Percentiles rank a stretch among this genome's conserved stretches.
phyloP scores from a whole-genome alignment of 2,113 vertebrate species.

The Malurus alboscapulatus region DNA sequence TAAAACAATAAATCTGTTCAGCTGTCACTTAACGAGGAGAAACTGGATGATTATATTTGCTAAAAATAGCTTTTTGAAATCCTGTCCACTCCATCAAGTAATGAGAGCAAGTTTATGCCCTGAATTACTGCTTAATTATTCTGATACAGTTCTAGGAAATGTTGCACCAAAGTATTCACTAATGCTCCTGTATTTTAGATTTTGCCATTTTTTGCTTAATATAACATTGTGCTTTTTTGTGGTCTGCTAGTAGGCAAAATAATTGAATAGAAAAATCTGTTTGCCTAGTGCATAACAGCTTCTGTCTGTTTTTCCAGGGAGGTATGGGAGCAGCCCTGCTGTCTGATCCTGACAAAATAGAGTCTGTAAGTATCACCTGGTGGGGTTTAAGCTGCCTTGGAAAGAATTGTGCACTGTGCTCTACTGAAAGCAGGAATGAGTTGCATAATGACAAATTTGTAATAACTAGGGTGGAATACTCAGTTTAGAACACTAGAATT shows the following conservation, averaged over 20 bases:
- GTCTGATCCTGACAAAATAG: slow-evolving; percentile 91
- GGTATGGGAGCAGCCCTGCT: slow-evolving; percentile 98
- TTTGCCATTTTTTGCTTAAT: not conserved
- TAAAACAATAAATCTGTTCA: not conserved
- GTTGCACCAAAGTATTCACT: not conserved
- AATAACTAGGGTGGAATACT: not conserved
- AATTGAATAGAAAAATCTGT: not conserved
- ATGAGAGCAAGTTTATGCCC: not conserved
- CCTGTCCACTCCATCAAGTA: not conserved
- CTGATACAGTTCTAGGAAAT: not conserved
- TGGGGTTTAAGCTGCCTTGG: not conserved
- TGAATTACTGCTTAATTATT: not conserved
- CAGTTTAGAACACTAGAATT: not conserved
- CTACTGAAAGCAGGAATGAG: not conserved
- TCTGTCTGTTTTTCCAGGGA: slow-evolving; percentile 75
- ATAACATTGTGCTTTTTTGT: not conserved
- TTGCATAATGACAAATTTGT: not conserved
- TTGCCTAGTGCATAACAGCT: not conserved
- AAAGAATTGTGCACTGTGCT: not conserved
- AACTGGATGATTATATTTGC: not conserved
- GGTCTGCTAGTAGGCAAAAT: not conserved
- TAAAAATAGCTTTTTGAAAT: not conserved
- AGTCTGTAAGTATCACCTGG: slow-evolving; percentile 80
- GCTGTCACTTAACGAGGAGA: not conserved
- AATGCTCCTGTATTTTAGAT: not conserved